Percentiles rank a stretch among this genome's conserved stretches.
Conservation (phyloP, 2,888 invertebrate species). For the Tineola bisselliella region DNA sequence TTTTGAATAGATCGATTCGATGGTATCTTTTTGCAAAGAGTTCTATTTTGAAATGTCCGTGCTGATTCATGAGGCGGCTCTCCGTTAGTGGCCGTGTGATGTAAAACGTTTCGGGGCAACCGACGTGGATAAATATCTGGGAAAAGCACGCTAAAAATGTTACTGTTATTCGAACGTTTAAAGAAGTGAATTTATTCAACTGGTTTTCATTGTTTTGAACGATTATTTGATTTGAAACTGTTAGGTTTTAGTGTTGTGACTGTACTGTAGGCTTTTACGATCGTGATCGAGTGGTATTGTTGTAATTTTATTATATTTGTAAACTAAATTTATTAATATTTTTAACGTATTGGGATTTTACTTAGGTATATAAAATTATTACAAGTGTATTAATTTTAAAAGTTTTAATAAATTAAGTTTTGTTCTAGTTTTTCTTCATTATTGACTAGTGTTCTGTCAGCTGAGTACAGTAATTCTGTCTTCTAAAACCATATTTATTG, state of each 20-base stretch:
- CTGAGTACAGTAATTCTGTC: constrained; percentile 56
- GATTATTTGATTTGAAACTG: neutral
- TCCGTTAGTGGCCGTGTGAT: constrained; percentile 5
- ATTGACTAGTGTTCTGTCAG: constrained; percentile 16
- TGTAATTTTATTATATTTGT: neutral
- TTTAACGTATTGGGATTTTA: neutral
- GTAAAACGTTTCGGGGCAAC: constrained; percentile 13
- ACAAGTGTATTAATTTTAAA: neutral
- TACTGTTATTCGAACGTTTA: constrained; percentile 3
- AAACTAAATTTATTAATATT: too few species aligned
- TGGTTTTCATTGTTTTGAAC: constrained; percentile 5
- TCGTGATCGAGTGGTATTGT: neutral
- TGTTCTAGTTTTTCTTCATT: neutral
- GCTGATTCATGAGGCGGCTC: constrained; percentile 22
- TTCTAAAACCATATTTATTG: constrained; percentile 58
- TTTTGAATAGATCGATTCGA: too few species aligned
- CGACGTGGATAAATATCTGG: constrained; percentile 16
- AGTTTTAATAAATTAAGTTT: constrained; percentile 1
- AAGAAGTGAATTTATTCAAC: constrained; percentile 10
- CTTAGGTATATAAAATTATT: neutral
- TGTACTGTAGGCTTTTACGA: neutral
- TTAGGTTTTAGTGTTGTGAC: neutral
- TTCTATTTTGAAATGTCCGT: constrained; percentile 24
- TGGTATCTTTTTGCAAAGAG: constrained; percentile 23
- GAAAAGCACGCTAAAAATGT: neutral